Percentiles rank a stretch among this genome's conserved stretches.
Conservation (phyloP, 2,797 vertebrate species). For the Dallia pectoralis region DNA sequence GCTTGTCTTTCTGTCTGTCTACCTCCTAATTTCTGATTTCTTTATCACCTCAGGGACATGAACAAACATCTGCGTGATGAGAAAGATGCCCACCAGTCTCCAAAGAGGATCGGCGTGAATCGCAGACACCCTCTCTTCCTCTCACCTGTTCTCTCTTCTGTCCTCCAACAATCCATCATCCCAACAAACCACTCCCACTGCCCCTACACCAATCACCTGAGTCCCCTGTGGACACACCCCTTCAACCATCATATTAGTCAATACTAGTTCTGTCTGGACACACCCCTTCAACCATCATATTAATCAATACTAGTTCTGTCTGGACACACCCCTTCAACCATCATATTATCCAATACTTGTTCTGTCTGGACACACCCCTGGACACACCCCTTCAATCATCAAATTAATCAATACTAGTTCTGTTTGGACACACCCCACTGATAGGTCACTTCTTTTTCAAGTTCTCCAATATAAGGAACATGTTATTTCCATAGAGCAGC, state of each 20-base stretch:
- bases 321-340: neutral
- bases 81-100: slow-evolving; percentile 84
- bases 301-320: neutral
- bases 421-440: neutral
- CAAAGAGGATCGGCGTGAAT: slow-evolving; percentile 77
- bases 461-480: neutral
- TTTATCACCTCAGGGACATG: slow-evolving; percentile 82
- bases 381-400: neutral
- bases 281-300: neutral
- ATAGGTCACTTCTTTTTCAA: neutral
- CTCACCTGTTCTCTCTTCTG: slow-evolving; percentile 39
- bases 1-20: too few species aligned
- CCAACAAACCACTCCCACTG: slow-evolving; percentile 18
- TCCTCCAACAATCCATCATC: neutral
- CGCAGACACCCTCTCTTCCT: slow-evolving; percentile 59
- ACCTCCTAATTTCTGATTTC: neutral
- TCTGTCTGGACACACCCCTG: neutral
- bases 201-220: slow-evolving; percentile 48
- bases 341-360: neutral
- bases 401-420: neutral
- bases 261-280: neutral
- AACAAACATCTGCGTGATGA: slow-evolving; percentile 92
- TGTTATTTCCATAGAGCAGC: neutral
- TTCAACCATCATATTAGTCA: neutral
- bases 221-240: neutral